Percentiles rank a stretch among this genome's conserved stretches.
Evolutionary conservation across 2,888 invertebrate genomes (phyloP).

Genomic region (Tuberolachnus salignus): DNA sequence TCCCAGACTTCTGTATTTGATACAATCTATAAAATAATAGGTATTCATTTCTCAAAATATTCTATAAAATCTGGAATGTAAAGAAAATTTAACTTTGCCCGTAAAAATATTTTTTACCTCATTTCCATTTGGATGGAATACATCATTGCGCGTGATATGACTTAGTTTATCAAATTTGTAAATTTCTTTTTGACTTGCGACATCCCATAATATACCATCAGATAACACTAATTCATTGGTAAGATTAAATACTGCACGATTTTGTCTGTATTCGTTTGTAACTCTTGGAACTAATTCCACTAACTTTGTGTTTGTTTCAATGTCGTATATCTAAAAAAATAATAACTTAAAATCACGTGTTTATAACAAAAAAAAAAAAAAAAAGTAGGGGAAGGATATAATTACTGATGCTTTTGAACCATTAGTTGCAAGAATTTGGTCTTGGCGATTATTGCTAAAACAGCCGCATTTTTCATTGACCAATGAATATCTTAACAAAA

Average conservation of each 20-base stretch:
- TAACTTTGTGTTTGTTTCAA: slow-evolving; percentile 77
- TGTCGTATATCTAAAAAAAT: slow-evolving; percentile 79
- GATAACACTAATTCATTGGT: slow-evolving; percentile 92
- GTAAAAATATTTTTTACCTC: slow-evolving; percentile 70
- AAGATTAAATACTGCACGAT: slow-evolving; percentile 91
- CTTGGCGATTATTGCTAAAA: slow-evolving; percentile 85
- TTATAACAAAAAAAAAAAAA: slow-evolving; percentile 2
- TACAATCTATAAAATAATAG: slow-evolving; percentile 70
- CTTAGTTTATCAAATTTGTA: slow-evolving; percentile 97
- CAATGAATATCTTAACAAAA: slow-evolving; percentile 70
- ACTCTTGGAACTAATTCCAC: slow-evolving; percentile 78
- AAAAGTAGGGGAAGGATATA: slow-evolving; percentile 55
- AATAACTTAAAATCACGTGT: slow-evolving; percentile 48
- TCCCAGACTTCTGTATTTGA: slow-evolving; percentile 99
- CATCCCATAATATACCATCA: slow-evolving; percentile 95
- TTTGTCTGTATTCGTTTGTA: slow-evolving; percentile 91
- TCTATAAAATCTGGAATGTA: no score
- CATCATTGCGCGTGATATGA: slow-evolving; percentile 92
- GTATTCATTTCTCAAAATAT: no score
- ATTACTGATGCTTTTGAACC: slow-evolving; percentile 78
- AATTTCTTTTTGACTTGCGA: slow-evolving; percentile 82
- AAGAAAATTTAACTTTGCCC: no score
- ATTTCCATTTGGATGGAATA: slow-evolving; percentile 93
- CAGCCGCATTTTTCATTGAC: slow-evolving; percentile 89
- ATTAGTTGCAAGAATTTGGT: slow-evolving; percentile 87